Conservation (phyloP, 1,140 invertebrate species). For the Tetragonula clypearis region DNA sequence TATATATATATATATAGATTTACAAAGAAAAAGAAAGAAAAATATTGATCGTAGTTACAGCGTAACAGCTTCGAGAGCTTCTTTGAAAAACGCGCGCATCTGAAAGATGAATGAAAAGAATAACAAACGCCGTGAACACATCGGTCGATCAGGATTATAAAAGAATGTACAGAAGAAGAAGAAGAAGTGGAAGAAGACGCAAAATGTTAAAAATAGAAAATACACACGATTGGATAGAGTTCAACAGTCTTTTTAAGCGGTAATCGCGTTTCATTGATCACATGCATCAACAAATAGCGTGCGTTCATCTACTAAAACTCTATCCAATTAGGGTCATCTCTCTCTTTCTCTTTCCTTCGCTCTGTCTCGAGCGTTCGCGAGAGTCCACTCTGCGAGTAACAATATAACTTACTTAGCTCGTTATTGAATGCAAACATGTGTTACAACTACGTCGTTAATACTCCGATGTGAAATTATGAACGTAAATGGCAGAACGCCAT, state of each 20-base stretch:
- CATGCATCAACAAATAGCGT: constrained; percentile 46
- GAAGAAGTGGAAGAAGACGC: not conserved
- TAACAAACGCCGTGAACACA: not conserved
- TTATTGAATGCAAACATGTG: not conserved
- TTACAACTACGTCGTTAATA: not conserved
- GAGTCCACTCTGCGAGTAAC: not conserved
- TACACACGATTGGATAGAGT: constrained; percentile 4
- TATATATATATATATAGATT: too few species aligned
- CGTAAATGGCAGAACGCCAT: not conserved
- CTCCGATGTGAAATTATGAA: not conserved
- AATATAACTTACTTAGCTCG: not conserved
- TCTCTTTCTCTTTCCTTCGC: not conserved
- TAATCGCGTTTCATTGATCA: constrained; percentile 48
- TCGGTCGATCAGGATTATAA: not conserved
- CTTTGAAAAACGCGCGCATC: too few species aligned
- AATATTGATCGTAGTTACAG: not conserved
- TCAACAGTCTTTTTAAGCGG: constrained; percentile 4
- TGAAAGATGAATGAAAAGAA: not conserved
- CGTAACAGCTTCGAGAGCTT: constrained; percentile 26
- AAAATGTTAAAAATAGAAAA: constrained; percentile 5
- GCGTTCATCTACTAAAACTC: constrained; percentile 39
- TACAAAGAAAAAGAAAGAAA: not conserved
- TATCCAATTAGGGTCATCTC: constrained; percentile 53
- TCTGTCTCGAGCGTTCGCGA: not conserved
- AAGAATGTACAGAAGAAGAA: too few species aligned